Evolutionary conservation across 2,113 vertebrate species (phyloP).

Genomic region (Hemibagrus wyckioides): DNA sequence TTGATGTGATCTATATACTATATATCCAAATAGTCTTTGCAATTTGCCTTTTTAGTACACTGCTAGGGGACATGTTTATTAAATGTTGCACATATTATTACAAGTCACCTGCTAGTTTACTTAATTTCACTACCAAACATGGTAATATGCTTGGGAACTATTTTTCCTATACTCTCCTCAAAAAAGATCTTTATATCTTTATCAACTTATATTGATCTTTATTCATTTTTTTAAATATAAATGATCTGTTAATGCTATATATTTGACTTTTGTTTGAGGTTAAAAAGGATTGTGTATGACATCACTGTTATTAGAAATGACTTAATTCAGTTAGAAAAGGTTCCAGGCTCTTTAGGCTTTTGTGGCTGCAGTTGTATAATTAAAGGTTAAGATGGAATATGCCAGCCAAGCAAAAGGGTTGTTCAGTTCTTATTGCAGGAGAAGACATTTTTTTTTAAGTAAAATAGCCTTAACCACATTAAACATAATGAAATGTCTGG

Average conservation of each 20-base stretch:
- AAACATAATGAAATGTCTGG: slow-evolving; percentile 52
- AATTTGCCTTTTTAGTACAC: background rate
- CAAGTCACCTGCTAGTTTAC: background rate
- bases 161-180: background rate
- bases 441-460: slow-evolving; percentile 46
- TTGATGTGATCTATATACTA: background rate
- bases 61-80: background rate
- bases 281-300: slow-evolving; percentile 44
- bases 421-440: slow-evolving; percentile 53
- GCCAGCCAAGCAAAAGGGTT: slow-evolving; percentile 55
- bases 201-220: no score
- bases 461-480: slow-evolving; percentile 60
- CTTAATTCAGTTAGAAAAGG: slow-evolving; percentile 61
- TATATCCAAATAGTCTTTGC: background rate
- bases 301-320: slow-evolving; percentile 49
- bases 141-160: no score
- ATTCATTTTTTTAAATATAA: slow-evolving; percentile 7
- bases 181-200: no score
- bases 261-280: slow-evolving; percentile 57
- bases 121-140: no score
- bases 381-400: slow-evolving; percentile 56
- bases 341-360: slow-evolving; percentile 49
- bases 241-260: slow-evolving; percentile 59
- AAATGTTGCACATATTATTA: background rate
- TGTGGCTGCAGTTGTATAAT: slow-evolving; percentile 61